A percentile compares a stretch with the other conserved stretches of the same genome.
phyloP scores from a whole-genome alignment of 2,888 invertebrate genomes.

The Parasteatoda lunata region DNA sequence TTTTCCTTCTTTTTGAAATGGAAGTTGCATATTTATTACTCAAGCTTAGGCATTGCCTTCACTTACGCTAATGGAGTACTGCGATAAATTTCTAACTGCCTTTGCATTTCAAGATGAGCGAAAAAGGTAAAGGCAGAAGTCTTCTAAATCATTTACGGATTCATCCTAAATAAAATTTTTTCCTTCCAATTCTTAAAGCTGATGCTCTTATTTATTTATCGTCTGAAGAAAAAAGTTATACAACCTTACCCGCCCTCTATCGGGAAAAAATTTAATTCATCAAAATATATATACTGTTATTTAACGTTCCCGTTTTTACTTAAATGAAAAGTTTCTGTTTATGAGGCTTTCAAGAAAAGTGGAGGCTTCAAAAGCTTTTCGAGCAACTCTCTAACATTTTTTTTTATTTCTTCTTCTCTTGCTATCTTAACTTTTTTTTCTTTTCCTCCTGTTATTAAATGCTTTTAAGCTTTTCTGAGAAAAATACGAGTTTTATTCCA shows the following conservation, averaged over 20 bases:
- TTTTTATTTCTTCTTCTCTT: conserved; percentile 23
- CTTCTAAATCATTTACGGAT: conserved; percentile 61
- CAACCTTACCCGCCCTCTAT: conserved; percentile 48
- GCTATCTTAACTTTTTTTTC: conserved; percentile 27
- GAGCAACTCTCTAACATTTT: conserved; percentile 19
- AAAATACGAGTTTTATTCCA: conserved; percentile 63
- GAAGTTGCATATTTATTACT: conserved; percentile 63
- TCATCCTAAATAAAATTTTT: conserved; percentile 24
- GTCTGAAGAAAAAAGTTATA: conserved; percentile 13
- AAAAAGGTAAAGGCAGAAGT: conserved; percentile 35
- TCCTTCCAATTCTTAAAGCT: background rate
- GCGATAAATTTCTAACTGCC: conserved; percentile 62
- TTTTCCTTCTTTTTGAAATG: conserved; percentile 44
- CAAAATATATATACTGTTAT: conserved; percentile 55
- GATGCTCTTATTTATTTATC: conserved; percentile 44
- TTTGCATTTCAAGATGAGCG: conserved; percentile 42
- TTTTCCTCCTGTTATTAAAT: conserved; percentile 57
- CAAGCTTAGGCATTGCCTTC: conserved; percentile 34
- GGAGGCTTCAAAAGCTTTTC: conserved; percentile 51
- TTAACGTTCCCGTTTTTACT: conserved; percentile 57
- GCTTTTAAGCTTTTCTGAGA: conserved; percentile 55
- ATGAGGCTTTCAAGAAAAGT: conserved; percentile 62
- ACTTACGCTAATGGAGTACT: conserved; percentile 58
- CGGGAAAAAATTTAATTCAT: conserved; percentile 61
- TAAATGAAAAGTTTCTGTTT: conserved; percentile 57